phyloP scores from a whole-genome alignment of 2,797 vertebrate genomes.

The Notamacropus eugenii region DNA sequence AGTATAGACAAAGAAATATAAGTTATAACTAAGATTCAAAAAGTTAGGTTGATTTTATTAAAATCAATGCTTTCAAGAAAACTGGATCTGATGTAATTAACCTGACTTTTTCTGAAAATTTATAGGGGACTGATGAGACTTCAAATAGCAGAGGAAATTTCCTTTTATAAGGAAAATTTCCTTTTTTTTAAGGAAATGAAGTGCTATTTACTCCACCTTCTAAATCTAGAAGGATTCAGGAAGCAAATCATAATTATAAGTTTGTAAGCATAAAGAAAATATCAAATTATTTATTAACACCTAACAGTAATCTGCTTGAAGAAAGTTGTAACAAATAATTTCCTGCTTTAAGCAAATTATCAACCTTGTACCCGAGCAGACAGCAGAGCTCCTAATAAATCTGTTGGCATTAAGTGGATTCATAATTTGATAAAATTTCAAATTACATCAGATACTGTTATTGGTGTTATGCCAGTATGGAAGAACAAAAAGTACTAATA shows the following conservation, averaged over 20 bases:
- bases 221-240: neutral
- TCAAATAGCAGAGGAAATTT: neutral
- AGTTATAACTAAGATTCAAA: neutral
- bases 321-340: neutral
- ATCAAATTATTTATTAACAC: neutral
- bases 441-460: neutral
- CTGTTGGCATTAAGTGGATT: neutral
- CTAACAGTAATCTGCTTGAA: neutral
- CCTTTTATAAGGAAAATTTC: too few species aligned
- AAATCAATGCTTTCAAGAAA: neutral
- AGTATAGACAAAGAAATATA: neutral
- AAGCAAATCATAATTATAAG: neutral
- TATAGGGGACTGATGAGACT: neutral
- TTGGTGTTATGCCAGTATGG: neutral
- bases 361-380: neutral
- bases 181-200: neutral
- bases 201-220: neutral
- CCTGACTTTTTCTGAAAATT: neutral
- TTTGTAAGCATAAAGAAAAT: neutral
- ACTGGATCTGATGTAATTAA: neutral
- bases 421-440: neutral
- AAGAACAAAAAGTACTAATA: neutral
- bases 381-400: neutral
- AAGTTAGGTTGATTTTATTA: neutral
- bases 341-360: neutral